phyloP scores from a whole-genome alignment of 2,888 invertebrate species.

The Azorinus chamasolen region DNA sequence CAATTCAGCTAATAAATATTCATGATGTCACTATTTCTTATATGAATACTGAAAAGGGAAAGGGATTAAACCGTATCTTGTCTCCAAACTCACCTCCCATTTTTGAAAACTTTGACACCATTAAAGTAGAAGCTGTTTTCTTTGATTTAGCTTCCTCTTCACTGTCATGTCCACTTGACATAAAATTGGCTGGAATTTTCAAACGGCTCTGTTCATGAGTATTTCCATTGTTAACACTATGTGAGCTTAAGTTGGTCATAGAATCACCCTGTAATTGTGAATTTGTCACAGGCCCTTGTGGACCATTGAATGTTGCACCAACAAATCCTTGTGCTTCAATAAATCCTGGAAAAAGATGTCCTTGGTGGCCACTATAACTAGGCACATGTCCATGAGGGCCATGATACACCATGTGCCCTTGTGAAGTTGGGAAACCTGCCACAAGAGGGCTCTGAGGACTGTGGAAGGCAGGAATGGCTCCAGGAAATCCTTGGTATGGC shows the following conservation, averaged over 20 bases:
- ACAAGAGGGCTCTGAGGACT: constrained; percentile 6
- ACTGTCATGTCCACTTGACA: constrained; percentile 38
- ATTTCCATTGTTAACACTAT: not conserved
- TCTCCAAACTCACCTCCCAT: constrained; percentile 65
- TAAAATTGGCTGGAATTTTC: constrained; percentile 50
- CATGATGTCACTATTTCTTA: too few relatives aligned
- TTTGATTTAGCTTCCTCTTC: constrained; percentile 29
- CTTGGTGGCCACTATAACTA: not conserved
- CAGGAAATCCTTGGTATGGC: constrained; percentile 24
- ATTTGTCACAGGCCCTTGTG: not conserved
- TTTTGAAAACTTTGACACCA: constrained; percentile 57
- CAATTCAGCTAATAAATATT: too few relatives aligned
- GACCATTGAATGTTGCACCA: not conserved
- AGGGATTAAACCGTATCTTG: too few relatives aligned
- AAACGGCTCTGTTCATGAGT: constrained; percentile 18
- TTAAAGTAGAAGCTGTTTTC: constrained; percentile 20
- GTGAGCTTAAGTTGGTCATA: not conserved
- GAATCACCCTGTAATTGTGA: too few relatives aligned
- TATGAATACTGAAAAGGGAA: too few relatives aligned
- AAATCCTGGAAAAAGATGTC: not conserved
- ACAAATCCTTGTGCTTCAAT: not conserved
- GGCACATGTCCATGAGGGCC: not conserved
- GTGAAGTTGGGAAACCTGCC: not conserved
- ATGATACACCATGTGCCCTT: too few relatives aligned
- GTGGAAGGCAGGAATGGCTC: not conserved